Evolutionary conservation across 1,140 invertebrate genomes (phyloP), one percentile per base, ranked within the genome.

Genomic region (Euglossa dilemma): DNA sequence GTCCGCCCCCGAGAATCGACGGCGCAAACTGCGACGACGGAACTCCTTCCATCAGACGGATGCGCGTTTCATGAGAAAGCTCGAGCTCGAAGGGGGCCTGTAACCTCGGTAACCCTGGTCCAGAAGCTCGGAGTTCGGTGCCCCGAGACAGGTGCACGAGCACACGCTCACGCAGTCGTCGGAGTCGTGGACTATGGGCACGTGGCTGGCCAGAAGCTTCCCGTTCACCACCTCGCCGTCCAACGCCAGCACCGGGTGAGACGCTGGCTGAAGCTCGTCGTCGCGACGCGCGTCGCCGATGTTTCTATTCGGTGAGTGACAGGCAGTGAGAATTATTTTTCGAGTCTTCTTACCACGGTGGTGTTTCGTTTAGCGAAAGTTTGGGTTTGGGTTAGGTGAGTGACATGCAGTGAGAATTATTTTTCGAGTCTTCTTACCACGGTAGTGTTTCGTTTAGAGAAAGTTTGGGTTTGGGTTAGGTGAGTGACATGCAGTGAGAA

Each of bases 221-320:
- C 96, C 96, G 89, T 96, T 97, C 28, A 96, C 96, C 16, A 98
- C 96, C 91, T 98, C 97, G n/a, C 97, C 97, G 74, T 98, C 97
- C 12, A 98, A 90, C 2, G 97, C 97, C 6, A 97, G 94, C 18
- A 97, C 97, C 79, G 97, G 96, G 80, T 97, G 96, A 0, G 97
- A 97, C 0, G 95, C 95, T 1, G 95, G 94, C 85, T 97, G 96
- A 25, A 98, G 95, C 90, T 98, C 97, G 76, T 97, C 97, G 47
- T 98, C 98, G 18, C 97, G 94, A 78, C 97, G 96, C 73, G 97
- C 97, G 90, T 98, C 98, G 90, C 98, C 98, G 4, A 98, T 98
- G 93, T 98, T 98, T 95, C 96, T 97, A 85, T 70, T 56, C 18
- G 8, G 23, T 25, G 6, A 52, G 16, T 25, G 9, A 70, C 1